Percentiles rank a stretch among this genome's conserved stretches.
phyloP scores from a whole-genome alignment of 37 sponge, comb jelly and placozoan species.

The Haliclona indistincta region DNA sequence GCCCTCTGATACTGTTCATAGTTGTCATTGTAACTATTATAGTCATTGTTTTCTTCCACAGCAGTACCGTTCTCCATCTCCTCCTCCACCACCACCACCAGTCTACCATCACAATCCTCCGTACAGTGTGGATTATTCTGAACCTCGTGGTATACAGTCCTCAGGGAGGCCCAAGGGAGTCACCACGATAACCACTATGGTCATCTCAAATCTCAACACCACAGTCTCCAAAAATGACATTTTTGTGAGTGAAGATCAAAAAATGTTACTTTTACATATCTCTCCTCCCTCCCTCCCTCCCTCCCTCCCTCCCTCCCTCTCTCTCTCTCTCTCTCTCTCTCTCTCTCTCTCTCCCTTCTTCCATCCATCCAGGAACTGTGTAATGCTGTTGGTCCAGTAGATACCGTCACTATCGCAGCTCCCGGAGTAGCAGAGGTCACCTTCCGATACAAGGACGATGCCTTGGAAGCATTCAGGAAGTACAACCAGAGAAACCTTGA shows the following conservation, averaged over 20 bases:
- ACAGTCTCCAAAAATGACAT: constrained; percentile 85
- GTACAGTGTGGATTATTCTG: not conserved
- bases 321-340: not conserved
- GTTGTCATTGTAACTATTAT: too few relatives aligned
- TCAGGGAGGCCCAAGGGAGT: constrained; percentile 27
- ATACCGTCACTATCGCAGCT: constrained; percentile 51
- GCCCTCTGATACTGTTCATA: too few relatives aligned
- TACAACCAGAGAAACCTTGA: constrained; percentile 86
- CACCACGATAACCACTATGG: constrained; percentile 68
- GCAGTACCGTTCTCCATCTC: constrained; percentile 8
- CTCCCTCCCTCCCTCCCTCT: not conserved
- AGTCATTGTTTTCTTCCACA: not conserved
- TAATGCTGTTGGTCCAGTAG: constrained; percentile 70
- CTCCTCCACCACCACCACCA: not conserved
- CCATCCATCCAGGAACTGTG: constrained; percentile 65
- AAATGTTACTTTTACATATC: not conserved
- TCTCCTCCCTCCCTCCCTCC: constrained; percentile 10
- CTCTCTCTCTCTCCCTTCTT: not conserved
- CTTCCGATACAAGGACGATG: constrained; percentile 81
- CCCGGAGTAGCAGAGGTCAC: constrained; percentile 81
- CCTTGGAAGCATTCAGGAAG: constrained; percentile 84
- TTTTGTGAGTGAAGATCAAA: constrained; percentile 31
- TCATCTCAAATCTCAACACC: constrained; percentile 78
- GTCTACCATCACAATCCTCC: not conserved
- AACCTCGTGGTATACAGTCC: not conserved